phyloP scores from a whole-genome alignment of 2,797 vertebrate genomes.

The Craterocephalus amniculus region DNA sequence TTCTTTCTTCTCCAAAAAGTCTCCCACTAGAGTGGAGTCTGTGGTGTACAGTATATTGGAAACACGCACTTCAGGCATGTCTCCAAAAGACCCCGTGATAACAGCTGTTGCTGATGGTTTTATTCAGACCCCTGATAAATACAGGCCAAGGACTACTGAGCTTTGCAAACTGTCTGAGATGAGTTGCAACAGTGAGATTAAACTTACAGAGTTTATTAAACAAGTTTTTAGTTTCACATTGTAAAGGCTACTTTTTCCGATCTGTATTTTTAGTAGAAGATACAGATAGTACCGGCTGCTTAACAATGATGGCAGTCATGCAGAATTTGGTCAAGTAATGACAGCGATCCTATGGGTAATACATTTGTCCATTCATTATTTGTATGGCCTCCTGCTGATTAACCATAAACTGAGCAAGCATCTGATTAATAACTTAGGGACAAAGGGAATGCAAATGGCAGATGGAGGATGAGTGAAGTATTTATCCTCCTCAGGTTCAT shows the following conservation, averaged over 20 bases:
- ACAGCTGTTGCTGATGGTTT: constrained; percentile 55
- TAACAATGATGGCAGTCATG: too few relatives aligned
- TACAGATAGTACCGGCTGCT: not conserved
- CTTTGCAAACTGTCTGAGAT: not conserved
- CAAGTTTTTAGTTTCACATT: constrained; percentile 41
- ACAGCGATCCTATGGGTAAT: constrained; percentile 2
- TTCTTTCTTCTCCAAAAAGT: constrained; percentile 59
- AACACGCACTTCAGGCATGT: constrained; percentile 22
- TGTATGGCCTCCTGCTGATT: constrained; percentile 53
- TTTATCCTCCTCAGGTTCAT: constrained; percentile 66
- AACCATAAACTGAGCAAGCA: constrained; percentile 30
- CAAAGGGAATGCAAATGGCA: constrained; percentile 59
- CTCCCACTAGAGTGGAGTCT: constrained; percentile 51
- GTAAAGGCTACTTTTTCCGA: constrained; percentile 17
- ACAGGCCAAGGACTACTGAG: constrained; percentile 30
- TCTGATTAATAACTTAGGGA: constrained; percentile 66
- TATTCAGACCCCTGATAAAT: constrained; percentile 58
- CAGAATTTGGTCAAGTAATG: not conserved
- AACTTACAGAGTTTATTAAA: constrained; percentile 14
- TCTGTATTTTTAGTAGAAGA: constrained; percentile 1
- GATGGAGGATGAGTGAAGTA: constrained; percentile 59
- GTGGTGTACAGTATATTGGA: constrained; percentile 39
- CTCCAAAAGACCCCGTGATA: constrained; percentile 72
- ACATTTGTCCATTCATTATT: constrained; percentile 36
- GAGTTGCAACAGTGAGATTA: not conserved